phyloP scores from a whole-genome alignment of 2,113 vertebrate genomes.

The Sinocyclocheilus rhinocerous region DNA sequence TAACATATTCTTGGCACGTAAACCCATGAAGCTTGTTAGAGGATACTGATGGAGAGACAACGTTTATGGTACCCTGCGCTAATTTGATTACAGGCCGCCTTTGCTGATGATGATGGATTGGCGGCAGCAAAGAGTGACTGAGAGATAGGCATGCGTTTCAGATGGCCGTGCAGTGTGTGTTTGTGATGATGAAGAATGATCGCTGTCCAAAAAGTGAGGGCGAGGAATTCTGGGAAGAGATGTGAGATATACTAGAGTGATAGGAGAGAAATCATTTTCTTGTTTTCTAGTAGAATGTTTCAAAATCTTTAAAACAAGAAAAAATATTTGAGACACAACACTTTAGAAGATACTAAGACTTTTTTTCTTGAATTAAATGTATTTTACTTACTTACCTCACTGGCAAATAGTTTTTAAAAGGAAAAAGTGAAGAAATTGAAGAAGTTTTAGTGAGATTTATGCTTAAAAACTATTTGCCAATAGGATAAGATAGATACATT shows the following conservation, averaged over 20 bases:
- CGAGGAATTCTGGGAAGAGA: background rate
- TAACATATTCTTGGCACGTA: conserved; percentile 52
- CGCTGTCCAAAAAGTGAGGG: background rate
- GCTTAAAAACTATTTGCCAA: no score
- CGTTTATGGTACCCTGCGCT: conserved; percentile 50
- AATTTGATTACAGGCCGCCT: conserved; percentile 49
- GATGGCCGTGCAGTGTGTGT: conserved; percentile 52
- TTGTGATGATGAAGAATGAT: conserved; percentile 58
- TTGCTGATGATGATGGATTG: conserved; percentile 62
- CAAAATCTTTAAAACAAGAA: no score
- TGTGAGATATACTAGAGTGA: background rate
- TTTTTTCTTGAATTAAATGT: no score
- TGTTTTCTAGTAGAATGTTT: background rate
- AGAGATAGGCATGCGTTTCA: conserved; percentile 56
- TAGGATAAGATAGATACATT: no score
- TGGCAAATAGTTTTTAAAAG: no score
- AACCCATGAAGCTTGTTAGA: conserved; percentile 33
- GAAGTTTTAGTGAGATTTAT: no score
- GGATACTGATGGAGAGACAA: conserved; percentile 53
- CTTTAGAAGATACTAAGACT: no score
- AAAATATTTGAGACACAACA: no score
- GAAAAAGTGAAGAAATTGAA: no score
- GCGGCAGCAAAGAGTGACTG: conserved; percentile 17
- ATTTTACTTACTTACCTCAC: no score
- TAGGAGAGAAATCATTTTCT: background rate